phyloP scores from a whole-genome alignment of 1,140 invertebrate species.

The Ostrea edulis region DNA sequence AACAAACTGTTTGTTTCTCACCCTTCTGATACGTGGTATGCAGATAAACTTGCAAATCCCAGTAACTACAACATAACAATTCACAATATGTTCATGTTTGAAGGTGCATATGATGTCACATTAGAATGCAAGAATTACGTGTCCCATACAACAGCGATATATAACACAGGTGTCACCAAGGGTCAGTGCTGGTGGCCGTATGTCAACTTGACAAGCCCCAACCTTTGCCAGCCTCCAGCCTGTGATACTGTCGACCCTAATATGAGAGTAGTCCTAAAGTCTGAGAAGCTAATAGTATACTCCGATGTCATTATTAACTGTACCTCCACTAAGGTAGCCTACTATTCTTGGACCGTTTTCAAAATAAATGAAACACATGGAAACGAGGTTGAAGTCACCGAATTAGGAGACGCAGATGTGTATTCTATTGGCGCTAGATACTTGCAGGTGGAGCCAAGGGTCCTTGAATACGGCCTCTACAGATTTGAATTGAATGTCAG shows the following conservation, averaged over 20 bases:
- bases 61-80: constrained; percentile 46
- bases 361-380: constrained; percentile 46
- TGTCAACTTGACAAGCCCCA: constrained; percentile 57
- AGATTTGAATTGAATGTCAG: constrained; percentile 62
- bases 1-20: neutral
- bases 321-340: constrained; percentile 61
- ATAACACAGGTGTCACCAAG: constrained; percentile 56
- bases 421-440: constrained; percentile 60
- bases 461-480: constrained; percentile 63
- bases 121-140: constrained; percentile 58
- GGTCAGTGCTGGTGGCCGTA: constrained; percentile 63
- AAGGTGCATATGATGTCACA: constrained; percentile 52
- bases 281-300: constrained; percentile 57
- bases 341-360: constrained; percentile 60
- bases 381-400: constrained; percentile 57
- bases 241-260: constrained; percentile 50
- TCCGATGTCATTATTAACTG: constrained; percentile 63
- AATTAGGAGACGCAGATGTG: constrained; percentile 56
- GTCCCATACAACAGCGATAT: constrained; percentile 46
- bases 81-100: constrained; percentile 53
- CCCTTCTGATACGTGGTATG: constrained; percentile 32
- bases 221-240: constrained; percentile 51
- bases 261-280: constrained; percentile 52
- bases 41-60: constrained; percentile 23
- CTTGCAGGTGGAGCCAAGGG: constrained; percentile 50